phyloP scores from a whole-genome alignment of 2,888 invertebrate genomes.

The Nycteola revayana region DNA sequence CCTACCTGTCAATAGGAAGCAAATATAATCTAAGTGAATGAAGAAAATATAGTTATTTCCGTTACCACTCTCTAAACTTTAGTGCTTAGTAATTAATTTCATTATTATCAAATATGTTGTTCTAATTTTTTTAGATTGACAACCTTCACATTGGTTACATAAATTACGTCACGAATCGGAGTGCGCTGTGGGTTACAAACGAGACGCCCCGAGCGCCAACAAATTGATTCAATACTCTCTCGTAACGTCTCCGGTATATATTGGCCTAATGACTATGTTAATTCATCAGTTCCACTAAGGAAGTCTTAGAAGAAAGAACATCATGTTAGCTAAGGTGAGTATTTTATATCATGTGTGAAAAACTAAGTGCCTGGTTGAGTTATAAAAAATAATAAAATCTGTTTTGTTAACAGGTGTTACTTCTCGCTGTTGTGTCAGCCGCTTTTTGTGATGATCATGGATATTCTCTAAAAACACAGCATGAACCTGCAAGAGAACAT shows the following conservation, averaged over 20 bases:
- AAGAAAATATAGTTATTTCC: too few relatives aligned
- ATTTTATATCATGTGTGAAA: conserved; percentile 17
- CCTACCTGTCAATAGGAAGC: too few relatives aligned
- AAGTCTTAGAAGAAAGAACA: conserved; percentile 73
- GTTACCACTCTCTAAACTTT: too few relatives aligned
- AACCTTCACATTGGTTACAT: conserved; percentile 79
- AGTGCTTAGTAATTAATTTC: too few relatives aligned
- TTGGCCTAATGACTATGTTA: conserved; percentile 77
- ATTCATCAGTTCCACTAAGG: conserved; percentile 76
- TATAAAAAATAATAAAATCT: conserved; percentile 12
- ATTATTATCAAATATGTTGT: conserved; percentile 35
- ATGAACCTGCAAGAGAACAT: conserved; percentile 43
- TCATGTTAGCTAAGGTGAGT: conserved; percentile 74
- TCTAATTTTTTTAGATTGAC: conserved; percentile 50
- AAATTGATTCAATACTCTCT: conserved; percentile 77
- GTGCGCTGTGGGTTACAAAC: conserved; percentile 62
- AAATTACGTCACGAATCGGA: conserved; percentile 72
- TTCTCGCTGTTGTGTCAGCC: conserved; percentile 46
- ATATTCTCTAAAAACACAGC: conserved; percentile 50
- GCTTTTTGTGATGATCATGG: conserved; percentile 50
- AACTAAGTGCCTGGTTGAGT: conserved; percentile 13
- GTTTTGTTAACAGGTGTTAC: conserved; percentile 51
- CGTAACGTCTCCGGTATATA: conserved; percentile 81
- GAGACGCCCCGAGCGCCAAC: conserved; percentile 65
- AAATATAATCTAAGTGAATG: too few relatives aligned